A percentile compares a stretch with the other conserved stretches of the same genome.
These are phyloP conservation scores for Argynnis bischoffii DNA, from an alignment of 2,888 invertebrate species.

Conservation along the genomic window DNA sequence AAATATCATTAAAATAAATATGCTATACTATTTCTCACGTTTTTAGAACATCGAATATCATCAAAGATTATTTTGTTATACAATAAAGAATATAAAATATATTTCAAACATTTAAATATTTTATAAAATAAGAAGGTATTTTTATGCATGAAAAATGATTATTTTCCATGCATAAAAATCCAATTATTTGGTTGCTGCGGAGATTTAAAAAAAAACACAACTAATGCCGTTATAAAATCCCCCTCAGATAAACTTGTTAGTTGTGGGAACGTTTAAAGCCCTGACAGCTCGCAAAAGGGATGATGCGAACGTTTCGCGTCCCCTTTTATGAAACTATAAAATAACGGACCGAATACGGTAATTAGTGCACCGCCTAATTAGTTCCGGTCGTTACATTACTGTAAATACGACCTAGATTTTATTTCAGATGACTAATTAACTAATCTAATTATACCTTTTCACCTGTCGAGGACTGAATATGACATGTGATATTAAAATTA, in stretches of 20 bases:
- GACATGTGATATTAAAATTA: background rate
- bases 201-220: conserved; percentile 7
- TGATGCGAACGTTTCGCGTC: conserved; percentile 31
- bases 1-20: conserved; percentile 45
- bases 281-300: conserved; percentile 31
- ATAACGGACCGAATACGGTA: conserved; percentile 47
- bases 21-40: conserved; percentile 1
- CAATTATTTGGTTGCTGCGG: conserved; percentile 9
- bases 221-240: conserved; percentile 16
- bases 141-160: too few relatives aligned
- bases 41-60: background rate
- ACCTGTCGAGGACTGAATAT: conserved; percentile 5
- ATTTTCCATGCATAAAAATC: conserved; percentile 17
- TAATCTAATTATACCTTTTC: conserved; percentile 24
- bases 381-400: conserved; percentile 38
- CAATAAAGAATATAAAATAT: background rate
- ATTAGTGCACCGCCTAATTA: conserved; percentile 46
- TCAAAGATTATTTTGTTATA: background rate
- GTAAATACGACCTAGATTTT: conserved; percentile 38
- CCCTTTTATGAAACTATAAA: conserved; percentile 38
- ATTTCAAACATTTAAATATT: background rate
- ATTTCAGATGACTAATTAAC: conserved; percentile 40
- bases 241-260: conserved; percentile 30
- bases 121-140: too few relatives aligned
- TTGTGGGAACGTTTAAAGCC: conserved; percentile 28